Base-by-base conservation (phyloP, 2,113 vertebrate genomes). In the Zeus faber region DNA sequence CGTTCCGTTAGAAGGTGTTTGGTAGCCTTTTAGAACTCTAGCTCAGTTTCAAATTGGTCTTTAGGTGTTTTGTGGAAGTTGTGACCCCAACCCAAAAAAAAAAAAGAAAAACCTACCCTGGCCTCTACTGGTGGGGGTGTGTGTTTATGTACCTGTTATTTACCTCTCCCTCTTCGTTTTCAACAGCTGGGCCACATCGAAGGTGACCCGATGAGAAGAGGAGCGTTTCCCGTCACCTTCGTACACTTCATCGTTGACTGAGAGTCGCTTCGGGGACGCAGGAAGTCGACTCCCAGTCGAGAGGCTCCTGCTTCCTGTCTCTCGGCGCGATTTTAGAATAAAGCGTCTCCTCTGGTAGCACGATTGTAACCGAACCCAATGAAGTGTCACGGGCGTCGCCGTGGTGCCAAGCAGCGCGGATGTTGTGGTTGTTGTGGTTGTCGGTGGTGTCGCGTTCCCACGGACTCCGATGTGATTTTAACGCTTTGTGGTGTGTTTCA, bases 101-200 rank as follows among this genome's bases (percentile, higher is more conserved):
- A 29, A 4, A 4, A 5, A 4, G 27, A 29, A 29, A n/a, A n/a
- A n/a, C n/a, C 7, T 9, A 29, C 27, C 27, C 27, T 29, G 4
- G 9, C 4, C 27, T 29, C 27, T 9, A 29, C 27, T 29, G 4
- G 27, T 29, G 9, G 4, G 2, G 33, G 33, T 33, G 31, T 4
- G 3, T 33, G n/a, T n/a, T n/a, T n/a, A n/a, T n/a, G n/a, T n/a
- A n/a, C n/a, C n/a, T n/a, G n/a, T n/a, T n/a, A n/a, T n/a, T n/a
- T 65, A 14, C 71, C 29, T 2, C 33, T 39, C 49, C 60, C 17
- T 64, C 16, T 18, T 55, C 41, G 22, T 20, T 11, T 58, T 49
- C 65, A 84, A 49, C 88, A 99, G 97, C 91, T 99, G 44, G 97
- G 97, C 54, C 95, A 99, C 80, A 92, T 99, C n/a, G 96, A 99